Evolutionary conservation across 2,888 invertebrate species (phyloP).

Genomic region (Thereva nobilitata): DNA sequence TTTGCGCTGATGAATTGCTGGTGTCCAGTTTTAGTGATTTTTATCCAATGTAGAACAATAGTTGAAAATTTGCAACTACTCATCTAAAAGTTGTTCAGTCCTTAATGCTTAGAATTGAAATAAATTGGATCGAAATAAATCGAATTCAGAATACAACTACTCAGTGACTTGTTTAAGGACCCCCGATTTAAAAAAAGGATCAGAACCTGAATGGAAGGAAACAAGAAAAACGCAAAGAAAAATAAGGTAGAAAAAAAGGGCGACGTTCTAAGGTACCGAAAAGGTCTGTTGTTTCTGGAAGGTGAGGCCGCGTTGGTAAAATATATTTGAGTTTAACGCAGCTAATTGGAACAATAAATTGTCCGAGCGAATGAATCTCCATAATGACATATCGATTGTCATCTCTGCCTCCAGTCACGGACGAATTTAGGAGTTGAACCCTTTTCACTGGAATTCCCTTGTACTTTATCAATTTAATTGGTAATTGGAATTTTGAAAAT

Average conservation of each 20-base stretch:
- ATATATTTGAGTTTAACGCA: conserved; percentile 39
- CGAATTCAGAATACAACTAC: no score
- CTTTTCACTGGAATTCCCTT: conserved; percentile 32
- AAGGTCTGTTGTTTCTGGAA: conserved; percentile 19
- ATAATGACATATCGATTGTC: conserved; percentile 40
- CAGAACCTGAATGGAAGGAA: conserved; percentile 21
- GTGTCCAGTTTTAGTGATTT: no score
- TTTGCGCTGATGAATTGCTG: background rate
- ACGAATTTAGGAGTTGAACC: conserved; percentile 3
- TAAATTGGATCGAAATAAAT: no score
- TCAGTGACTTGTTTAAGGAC: no score
- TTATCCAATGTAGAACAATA: no score
- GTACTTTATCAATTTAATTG: conserved; percentile 30
- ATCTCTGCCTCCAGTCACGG: conserved; percentile 26
- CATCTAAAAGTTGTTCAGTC: no score
- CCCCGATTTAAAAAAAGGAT: conserved; percentile 1
- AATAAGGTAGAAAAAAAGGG: background rate
- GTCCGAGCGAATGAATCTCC: conserved; percentile 37
- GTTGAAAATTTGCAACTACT: no score
- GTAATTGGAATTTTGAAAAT: conserved; percentile 27
- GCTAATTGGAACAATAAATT: conserved; percentile 40
- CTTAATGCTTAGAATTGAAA: no score
- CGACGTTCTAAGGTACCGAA: conserved; percentile 29
- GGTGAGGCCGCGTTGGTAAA: conserved; percentile 31
- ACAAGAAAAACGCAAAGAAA: conserved; percentile 6